Conservation (phyloP, 2,888 invertebrate genomes). For the Trichogramma dendrolimi region DNA sequence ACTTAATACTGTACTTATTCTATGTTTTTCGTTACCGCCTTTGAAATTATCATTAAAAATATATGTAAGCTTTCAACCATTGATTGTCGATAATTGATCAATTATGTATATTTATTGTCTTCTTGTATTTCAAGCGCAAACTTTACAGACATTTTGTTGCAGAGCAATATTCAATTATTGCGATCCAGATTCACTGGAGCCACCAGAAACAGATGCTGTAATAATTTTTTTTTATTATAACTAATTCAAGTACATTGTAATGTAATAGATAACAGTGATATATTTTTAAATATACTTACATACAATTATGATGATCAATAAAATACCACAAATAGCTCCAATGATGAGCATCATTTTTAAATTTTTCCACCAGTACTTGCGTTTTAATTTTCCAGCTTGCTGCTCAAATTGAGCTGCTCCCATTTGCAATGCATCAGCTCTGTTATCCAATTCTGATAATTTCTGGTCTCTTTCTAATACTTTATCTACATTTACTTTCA, state of each 20-base stretch:
- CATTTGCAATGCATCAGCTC: constrained; percentile 91
- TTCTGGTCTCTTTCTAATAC: constrained; percentile 94
- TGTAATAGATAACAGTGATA: constrained; percentile 34
- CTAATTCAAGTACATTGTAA: constrained; percentile 32
- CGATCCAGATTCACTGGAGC: constrained; percentile 13
- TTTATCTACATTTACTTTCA: constrained; percentile 94
- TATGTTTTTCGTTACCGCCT: constrained; percentile 33
- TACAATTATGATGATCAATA: constrained; percentile 78
- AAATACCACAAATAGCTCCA: constrained; percentile 77
- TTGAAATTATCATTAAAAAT: constrained; percentile 26
- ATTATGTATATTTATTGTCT: constrained; percentile 23
- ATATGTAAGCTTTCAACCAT: constrained; percentile 27
- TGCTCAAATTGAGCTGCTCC: constrained; percentile 96
- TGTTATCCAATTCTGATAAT: constrained; percentile 87
- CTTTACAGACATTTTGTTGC: constrained; percentile 12
- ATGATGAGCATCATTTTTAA: constrained; percentile 94
- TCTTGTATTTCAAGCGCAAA: constrained; percentile 23
- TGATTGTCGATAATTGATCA: constrained; percentile 16
- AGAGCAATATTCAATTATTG: constrained; percentile 1
- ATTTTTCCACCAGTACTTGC: constrained; percentile 97
- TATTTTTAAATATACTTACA: constrained; percentile 58
- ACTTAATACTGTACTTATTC: constrained; percentile 40
- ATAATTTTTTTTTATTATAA: neutral
- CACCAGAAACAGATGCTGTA: neutral
- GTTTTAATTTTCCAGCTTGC: constrained; percentile 92